Percentiles rank a stretch among this genome's conserved stretches.
Evolutionary conservation across 2,888 invertebrate species (phyloP).

Genomic region (Zygogramma bicolorata): DNA sequence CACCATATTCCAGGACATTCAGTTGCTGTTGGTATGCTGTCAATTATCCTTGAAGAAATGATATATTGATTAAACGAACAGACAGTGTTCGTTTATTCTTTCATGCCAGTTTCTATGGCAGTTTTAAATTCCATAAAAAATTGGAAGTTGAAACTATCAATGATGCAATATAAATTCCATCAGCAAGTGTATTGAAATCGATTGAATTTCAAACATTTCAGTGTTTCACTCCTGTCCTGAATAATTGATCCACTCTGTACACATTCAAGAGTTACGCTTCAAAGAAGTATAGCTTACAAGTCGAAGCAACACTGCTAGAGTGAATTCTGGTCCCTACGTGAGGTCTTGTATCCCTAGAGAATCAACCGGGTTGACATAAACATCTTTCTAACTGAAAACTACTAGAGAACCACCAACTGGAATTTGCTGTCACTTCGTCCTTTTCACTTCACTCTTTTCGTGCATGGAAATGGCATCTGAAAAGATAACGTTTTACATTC

Average conservation of each 20-base stretch:
- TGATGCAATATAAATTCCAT: too few species aligned
- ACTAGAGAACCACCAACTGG: slow-evolving; percentile 56
- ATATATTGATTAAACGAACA: too few species aligned
- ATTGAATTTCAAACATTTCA: too few species aligned
- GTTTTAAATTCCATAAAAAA: too few species aligned
- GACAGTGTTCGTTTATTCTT: too few species aligned
- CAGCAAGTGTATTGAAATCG: too few species aligned
- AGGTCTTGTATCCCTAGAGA: slow-evolving; percentile 41
- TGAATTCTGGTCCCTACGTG: slow-evolving; percentile 39
- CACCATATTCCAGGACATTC: too few species aligned
- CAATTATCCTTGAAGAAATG: too few species aligned
- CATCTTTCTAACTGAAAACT: slow-evolving; percentile 58
- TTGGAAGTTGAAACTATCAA: too few species aligned
- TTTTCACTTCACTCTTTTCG: slow-evolving; percentile 57
- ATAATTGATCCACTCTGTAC: not conserved
- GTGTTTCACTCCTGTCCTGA: too few species aligned
- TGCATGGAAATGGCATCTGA: slow-evolving; percentile 51
- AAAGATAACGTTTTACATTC: slow-evolving; percentile 40
- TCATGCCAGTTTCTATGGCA: too few species aligned
- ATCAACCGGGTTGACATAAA: slow-evolving; percentile 59
- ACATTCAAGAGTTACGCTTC: slow-evolving; percentile 24
- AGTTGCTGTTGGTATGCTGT: too few species aligned
- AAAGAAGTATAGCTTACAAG: slow-evolving; percentile 2
- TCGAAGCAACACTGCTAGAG: slow-evolving; percentile 29
- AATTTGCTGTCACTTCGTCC: slow-evolving; percentile 63